Conservation (phyloP, 1,140 invertebrate genomes). For the Nasonia giraulti region DNA sequence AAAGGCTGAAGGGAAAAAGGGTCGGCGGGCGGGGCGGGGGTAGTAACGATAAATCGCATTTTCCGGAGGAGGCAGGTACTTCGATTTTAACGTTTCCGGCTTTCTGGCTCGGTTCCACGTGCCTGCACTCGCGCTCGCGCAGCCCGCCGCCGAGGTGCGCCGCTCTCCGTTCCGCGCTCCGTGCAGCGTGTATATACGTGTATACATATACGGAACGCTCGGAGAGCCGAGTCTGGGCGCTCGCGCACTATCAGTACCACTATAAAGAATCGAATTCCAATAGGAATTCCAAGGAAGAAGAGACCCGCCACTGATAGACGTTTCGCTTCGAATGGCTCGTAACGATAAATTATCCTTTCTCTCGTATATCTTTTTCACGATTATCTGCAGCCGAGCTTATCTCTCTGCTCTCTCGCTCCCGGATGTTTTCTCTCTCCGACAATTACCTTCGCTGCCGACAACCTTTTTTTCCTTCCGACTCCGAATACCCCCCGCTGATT, state of each 20-base stretch:
- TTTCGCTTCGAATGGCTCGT: slow-evolving; percentile 56
- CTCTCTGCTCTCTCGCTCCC: neutral
- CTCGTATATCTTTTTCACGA: slow-evolving; percentile 30
- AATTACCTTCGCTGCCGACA: slow-evolving; percentile 1
- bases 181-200: neutral
- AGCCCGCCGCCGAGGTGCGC: neutral
- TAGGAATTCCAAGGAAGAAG: slow-evolving; percentile 56
- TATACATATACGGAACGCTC: neutral
- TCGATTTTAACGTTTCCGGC: slow-evolving; percentile 61
- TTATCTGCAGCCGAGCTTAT: neutral
- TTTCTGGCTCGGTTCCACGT: slow-evolving; percentile 63
- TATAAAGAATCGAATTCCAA: slow-evolving; percentile 62
- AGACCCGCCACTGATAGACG: slow-evolving; percentile 48
- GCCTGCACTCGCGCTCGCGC: slow-evolving; percentile 14
- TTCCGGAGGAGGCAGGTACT: slow-evolving; percentile 55
- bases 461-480: neutral
- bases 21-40: slow-evolving; percentile 33
- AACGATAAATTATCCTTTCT: slow-evolving; percentile 54
- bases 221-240: slow-evolving; percentile 10
- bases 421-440: slow-evolving; percentile 9
- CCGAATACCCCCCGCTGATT: neutral
- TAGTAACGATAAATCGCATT: slow-evolving; percentile 65
- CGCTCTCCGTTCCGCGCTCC: neutral
- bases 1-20: slow-evolving; percentile 20
- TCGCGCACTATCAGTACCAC: slow-evolving; percentile 11